A percentile compares a stretch with the other conserved stretches of the same genome.
phyloP scores from a whole-genome alignment of 2,888 invertebrate species.

The Ganaspis brasiliensis region DNA sequence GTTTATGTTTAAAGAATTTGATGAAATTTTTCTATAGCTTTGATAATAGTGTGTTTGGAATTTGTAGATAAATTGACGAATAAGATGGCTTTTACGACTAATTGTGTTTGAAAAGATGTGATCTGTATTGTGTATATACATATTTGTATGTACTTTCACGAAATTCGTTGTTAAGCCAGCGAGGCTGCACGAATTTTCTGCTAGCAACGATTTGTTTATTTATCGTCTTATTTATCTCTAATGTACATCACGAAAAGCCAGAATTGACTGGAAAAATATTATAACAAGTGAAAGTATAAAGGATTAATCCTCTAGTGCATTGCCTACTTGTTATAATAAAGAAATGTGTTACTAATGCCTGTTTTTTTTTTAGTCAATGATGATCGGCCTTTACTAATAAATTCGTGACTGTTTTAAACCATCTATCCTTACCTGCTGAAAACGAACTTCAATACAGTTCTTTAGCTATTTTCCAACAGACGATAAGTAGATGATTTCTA shows the following conservation, averaged over 20 bases:
- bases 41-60: no score
- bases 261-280: conserved; percentile 41
- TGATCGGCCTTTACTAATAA: conserved; percentile 66
- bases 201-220: conserved; percentile 44
- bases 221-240: conserved; percentile 42
- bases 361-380: conserved; percentile 63
- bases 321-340: conserved; percentile 71
- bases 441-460: conserved; percentile 34
- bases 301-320: conserved; percentile 56
- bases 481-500: no score
- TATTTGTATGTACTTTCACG: conserved; percentile 36
- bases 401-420: conserved; percentile 30
- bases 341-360: conserved; percentile 69
- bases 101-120: conserved; percentile 17
- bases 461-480: not conserved
- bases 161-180: conserved; percentile 21
- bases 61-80: not conserved
- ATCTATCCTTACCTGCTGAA: conserved; percentile 24
- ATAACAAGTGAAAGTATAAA: conserved; percentile 44
- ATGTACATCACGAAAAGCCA: conserved; percentile 42
- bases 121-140: conserved; percentile 41
- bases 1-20: no score
- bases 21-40: no score
- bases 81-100: conserved; percentile 24
- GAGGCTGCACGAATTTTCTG: conserved; percentile 27